These are phyloP conservation scores for Aurelia sp. DNA, from an alignment of 30 jellyfish, hydroid and myxozoan genomes.

Conservation along the genomic window DNA sequence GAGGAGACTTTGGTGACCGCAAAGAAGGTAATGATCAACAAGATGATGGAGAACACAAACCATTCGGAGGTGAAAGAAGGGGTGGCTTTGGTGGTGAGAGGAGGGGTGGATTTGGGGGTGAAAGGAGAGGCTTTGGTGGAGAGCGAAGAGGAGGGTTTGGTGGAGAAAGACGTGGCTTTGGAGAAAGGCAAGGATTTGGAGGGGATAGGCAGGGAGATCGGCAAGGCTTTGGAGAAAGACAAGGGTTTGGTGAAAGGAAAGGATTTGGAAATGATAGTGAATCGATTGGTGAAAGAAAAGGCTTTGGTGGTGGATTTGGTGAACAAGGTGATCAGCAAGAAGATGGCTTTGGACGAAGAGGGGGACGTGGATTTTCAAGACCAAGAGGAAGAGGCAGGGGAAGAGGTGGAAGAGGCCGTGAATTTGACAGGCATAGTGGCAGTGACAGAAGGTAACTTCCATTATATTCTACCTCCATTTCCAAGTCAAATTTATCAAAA, in stretches of 20 bases:
- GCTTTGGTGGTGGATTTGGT: conserved; percentile 56
- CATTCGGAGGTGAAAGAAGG: conserved; percentile 59
- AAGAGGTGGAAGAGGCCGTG: conserved; percentile 95
- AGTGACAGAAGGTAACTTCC: conserved; percentile 90
- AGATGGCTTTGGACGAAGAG: conserved; percentile 67
- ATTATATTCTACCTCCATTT: too few relatives aligned
- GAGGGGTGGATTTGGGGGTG: conserved; percentile 40
- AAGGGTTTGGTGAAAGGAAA: conserved; percentile 60
- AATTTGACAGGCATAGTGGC: conserved; percentile 97
- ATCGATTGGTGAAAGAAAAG: conserved; percentile 71
- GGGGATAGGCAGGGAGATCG: conserved; percentile 10
- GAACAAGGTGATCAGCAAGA: conserved; percentile 45
- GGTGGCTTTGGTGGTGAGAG: conserved; percentile 70
- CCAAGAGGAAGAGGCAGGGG: conserved; percentile 95
- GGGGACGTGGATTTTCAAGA: conserved; percentile 74
- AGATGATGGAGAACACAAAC: conserved; percentile 54
- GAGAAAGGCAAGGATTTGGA: conserved; percentile 65
- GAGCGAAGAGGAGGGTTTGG: conserved; percentile 45
- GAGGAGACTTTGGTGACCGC: conserved; percentile 49
- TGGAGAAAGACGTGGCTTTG: conserved; percentile 75
- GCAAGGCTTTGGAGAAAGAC: conserved; percentile 71
- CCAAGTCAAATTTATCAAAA: too few relatives aligned
- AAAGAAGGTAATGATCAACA: conserved; percentile 52
- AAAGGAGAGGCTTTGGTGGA: conserved; percentile 69
- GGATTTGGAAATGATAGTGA: conserved; percentile 67